Percentiles rank a stretch among this genome's conserved stretches.
Conservation (phyloP, 1,140 invertebrate genomes). For the Campoletis sonorensis region DNA sequence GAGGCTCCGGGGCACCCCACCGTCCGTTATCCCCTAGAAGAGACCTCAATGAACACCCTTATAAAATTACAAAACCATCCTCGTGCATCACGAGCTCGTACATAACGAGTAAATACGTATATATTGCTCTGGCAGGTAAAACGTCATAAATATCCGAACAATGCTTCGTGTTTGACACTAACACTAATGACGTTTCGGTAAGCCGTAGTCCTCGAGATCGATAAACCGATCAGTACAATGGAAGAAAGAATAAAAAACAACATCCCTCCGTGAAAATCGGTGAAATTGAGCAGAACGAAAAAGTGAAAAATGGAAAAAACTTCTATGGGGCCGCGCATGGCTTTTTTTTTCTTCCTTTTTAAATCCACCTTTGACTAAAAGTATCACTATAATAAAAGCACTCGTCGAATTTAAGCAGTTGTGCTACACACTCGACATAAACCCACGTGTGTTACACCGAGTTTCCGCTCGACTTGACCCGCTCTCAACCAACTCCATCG, state of each 20-base stretch:
- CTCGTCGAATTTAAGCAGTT: constrained; percentile 16
- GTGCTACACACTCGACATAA: constrained; percentile 29
- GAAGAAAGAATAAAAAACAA: constrained; percentile 25
- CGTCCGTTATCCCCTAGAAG: background rate
- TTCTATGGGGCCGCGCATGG: too few species aligned
- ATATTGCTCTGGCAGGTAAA: constrained; percentile 57
- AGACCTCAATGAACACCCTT: constrained; percentile 35
- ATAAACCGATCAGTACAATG: constrained; percentile 64
- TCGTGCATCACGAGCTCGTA: background rate
- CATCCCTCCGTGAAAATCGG: constrained; percentile 60
- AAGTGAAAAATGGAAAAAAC: constrained; percentile 11
- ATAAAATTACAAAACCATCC: constrained; percentile 43
- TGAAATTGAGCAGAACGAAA: constrained; percentile 71
- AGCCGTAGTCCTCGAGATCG: constrained; percentile 58
- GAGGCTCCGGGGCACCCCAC: background rate
- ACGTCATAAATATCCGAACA: constrained; percentile 64
- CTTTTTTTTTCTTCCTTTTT: background rate
- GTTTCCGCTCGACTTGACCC: constrained; percentile 63
- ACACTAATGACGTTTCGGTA: constrained; percentile 63
- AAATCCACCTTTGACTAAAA: constrained; percentile 56
- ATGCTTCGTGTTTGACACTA: constrained; percentile 65
- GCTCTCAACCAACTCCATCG: constrained; percentile 46
- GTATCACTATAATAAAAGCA: constrained; percentile 40
- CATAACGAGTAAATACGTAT: background rate
- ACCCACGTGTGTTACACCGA: constrained; percentile 42